A percentile compares a stretch with the other conserved stretches of the same genome.
Conservation (phyloP, 2,113 vertebrate genomes). For the Rhodinocichla rosea region DNA sequence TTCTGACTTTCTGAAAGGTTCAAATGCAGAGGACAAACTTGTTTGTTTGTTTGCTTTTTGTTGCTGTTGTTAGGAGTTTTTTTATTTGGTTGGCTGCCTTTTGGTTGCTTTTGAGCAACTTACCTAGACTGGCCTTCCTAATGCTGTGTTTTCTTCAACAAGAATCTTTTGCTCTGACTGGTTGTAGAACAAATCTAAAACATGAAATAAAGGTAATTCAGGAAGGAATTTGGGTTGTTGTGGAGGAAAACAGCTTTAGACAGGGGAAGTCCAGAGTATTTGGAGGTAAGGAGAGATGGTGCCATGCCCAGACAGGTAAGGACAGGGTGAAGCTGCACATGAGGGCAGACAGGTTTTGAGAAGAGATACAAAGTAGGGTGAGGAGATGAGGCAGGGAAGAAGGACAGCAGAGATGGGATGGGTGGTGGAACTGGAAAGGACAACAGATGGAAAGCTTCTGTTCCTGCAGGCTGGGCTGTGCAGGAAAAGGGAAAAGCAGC, state of each 20-base stretch:
- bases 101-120: background rate
- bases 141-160: background rate
- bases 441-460: background rate
- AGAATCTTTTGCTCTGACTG: background rate
- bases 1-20: background rate
- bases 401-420: background rate
- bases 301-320: fast-evolving
- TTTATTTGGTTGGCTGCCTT: background rate
- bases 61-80: background rate
- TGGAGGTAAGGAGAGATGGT: background rate
- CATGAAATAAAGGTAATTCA: background rate
- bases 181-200: background rate
- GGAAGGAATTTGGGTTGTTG: background rate
- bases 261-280: background rate
- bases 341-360: background rate
- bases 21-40: background rate
- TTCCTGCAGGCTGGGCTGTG: background rate
- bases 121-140: background rate
- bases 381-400: background rate
- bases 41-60: background rate
- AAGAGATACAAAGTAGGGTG: too few relatives aligned
- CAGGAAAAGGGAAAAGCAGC: background rate
- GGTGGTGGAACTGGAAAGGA: background rate
- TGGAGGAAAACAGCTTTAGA: background rate
- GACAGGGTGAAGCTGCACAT: fast-evolving